Base-by-base conservation (phyloP, 2,797 vertebrate genomes). In the Lycodopsis pacificus region DNA sequence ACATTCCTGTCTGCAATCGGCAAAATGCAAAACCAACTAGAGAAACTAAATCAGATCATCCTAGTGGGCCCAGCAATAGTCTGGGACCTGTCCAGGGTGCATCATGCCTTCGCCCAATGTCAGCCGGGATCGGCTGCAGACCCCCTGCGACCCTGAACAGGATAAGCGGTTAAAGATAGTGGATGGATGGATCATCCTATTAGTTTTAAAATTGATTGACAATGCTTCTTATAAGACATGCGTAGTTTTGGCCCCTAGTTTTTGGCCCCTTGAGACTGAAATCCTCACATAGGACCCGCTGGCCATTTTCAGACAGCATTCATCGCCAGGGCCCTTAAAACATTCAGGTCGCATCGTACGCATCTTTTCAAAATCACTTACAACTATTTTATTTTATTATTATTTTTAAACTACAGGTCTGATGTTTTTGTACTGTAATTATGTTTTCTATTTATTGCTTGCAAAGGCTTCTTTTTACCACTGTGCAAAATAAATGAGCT, bases 11-110 rank as follows among this genome's bases (percentile, higher is more conserved):
- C 0, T 1, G 10, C 5, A 54, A 54, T n/a, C 0, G 1, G 10
- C 5, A 54, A 54, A 68, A 62, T 27, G 38, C n/a, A 44, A 20
- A 48, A 71, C 48, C n/a, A 58, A 42, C 63, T 62, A 30, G 1
- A 46, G 9, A 17, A 68, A n/a, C 14, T 53, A 3, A 68, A 68
- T 49, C 20, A 32, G 32, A 25, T 76, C 20, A 80, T 59, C 27
- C 12, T 25, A 53, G 13, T 22, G 14, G 51, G 2, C 51, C 51
- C 22, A 25, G 12, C 22, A 14, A 53, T 7, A 53, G 51, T 53
- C 51, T 53, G 51, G 51, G 51, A 53, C 51, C 22, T 2, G 51
- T 53, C 8, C 48, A 22, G 49, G 49, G n/a, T 51, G 49, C 2
- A n/a, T 20, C 20, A 3, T n/a, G 20, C 42, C 42, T 17, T 46